Evolutionary conservation across 1,140 invertebrate genomes (phyloP).

Genomic region (Trachymyrmex septentrionalis): DNA sequence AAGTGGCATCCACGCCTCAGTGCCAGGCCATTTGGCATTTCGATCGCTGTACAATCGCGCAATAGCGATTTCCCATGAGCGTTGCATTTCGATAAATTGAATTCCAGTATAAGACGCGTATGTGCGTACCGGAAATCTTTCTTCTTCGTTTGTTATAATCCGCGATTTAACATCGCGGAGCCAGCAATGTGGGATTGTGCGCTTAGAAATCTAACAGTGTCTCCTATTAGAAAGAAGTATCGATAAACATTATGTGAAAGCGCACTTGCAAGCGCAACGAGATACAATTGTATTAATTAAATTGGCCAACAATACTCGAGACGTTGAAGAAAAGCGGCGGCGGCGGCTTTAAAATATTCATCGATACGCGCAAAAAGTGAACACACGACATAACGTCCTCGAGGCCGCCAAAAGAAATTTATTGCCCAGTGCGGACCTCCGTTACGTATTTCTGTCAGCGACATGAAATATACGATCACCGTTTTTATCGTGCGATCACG

Average conservation of each 20-base stretch:
- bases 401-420: conserved; percentile 53
- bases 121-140: conserved; percentile 43
- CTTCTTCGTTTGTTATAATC: conserved; percentile 42
- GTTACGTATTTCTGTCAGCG: conserved; percentile 59
- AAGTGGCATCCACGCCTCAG: conserved; percentile 40
- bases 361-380: neutral
- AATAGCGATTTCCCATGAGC: conserved; percentile 69
- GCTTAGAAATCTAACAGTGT: neutral
- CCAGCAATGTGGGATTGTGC: conserved; percentile 40
- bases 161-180: conserved; percentile 43
- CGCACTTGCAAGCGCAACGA: neutral
- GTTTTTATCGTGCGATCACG: conserved; percentile 71
- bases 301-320: neutral
- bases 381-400: neutral
- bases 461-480: conserved; percentile 71
- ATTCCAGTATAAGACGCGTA: conserved; percentile 60
- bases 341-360: neutral
- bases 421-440: conserved; percentile 19
- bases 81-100: conserved; percentile 73
- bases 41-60: conserved; percentile 66
- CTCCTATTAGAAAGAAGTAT: neutral
- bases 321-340: neutral
- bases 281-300: conserved; percentile 23
- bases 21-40: conserved; percentile 70
- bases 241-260: neutral